Evolutionary conservation across 2,797 vertebrate species (phyloP).

Genomic region (Tenualosa ilisha): DNA sequence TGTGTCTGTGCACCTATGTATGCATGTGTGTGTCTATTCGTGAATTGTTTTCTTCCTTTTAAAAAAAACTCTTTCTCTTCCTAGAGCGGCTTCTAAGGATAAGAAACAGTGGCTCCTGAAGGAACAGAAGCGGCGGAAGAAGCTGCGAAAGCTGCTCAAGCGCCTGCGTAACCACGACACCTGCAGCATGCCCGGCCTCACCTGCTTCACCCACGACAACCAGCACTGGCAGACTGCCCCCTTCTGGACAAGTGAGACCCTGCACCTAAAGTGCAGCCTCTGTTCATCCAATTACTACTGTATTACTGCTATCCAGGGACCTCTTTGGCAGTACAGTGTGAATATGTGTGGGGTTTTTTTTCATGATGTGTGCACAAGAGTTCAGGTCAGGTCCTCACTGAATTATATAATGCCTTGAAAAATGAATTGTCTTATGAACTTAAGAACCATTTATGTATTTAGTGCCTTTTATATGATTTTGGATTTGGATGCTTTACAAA

Average conservation of each 20-base stretch:
- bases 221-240: slow-evolving; percentile 99
- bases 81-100: slow-evolving; percentile 82
- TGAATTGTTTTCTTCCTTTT: too few species aligned
- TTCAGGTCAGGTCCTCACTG: neutral
- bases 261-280: slow-evolving; percentile 37
- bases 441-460: neutral
- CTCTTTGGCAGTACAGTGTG: neutral
- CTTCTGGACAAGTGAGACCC: slow-evolving; percentile 90
- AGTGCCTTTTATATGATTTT: neutral
- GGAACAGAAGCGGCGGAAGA: slow-evolving; percentile 93
- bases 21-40: neutral
- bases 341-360: neutral
- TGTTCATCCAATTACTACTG: neutral
- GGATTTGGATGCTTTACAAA: neutral
- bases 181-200: slow-evolving; percentile 97
- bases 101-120: slow-evolving; percentile 86
- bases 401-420: neutral
- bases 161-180: slow-evolving; percentile 95
- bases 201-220: slow-evolving; percentile 98
- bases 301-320: neutral
- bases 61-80: neutral
- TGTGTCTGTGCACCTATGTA: neutral
- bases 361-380: neutral
- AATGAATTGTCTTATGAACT: neutral
- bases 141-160: slow-evolving; percentile 93